Evolutionary conservation across 2,113 vertebrate species (phyloP).

Genomic region (Thunnus maccoyii): DNA sequence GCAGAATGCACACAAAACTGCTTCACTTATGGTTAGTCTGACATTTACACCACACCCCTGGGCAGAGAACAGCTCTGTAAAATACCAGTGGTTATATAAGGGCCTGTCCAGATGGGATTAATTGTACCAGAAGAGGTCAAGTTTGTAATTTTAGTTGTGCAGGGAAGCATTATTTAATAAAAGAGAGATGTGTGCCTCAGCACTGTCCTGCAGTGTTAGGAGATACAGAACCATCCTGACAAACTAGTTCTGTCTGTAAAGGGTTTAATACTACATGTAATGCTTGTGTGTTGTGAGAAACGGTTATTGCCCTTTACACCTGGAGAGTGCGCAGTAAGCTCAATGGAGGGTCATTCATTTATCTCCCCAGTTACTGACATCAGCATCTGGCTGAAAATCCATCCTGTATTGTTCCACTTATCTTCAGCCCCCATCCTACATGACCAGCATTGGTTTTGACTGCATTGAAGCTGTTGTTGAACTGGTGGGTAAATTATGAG

Average conservation of each 20-base stretch:
- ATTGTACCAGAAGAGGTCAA: conserved; percentile 56
- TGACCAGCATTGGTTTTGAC: background rate
- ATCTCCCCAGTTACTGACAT: background rate
- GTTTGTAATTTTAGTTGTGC: conserved; percentile 40
- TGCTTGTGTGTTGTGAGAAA: background rate
- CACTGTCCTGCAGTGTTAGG: background rate
- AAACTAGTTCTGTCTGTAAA: background rate
- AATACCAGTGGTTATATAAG: conserved; percentile 69
- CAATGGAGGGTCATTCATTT: background rate
- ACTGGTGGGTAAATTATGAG: background rate
- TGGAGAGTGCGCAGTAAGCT: background rate
- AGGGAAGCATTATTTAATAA: conserved; percentile 28
- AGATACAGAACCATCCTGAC: background rate
- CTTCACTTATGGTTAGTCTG: conserved; percentile 49
- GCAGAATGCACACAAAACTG: conserved; percentile 23
- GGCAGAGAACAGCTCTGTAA: conserved; percentile 48
- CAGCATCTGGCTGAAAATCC: background rate
- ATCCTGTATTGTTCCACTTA: background rate
- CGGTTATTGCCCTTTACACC: conserved; percentile 16
- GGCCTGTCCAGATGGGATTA: conserved; percentile 44
- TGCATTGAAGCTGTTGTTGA: conserved; percentile 8
- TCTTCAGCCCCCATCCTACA: background rate
- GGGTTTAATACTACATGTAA: background rate
- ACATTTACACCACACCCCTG: conserved; percentile 63
- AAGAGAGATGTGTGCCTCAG: background rate